Evolutionary conservation across 2,797 vertebrate species (phyloP), one percentile per base, ranked within the genome.

Genomic region (Eutrigla gurnardus): DNA sequence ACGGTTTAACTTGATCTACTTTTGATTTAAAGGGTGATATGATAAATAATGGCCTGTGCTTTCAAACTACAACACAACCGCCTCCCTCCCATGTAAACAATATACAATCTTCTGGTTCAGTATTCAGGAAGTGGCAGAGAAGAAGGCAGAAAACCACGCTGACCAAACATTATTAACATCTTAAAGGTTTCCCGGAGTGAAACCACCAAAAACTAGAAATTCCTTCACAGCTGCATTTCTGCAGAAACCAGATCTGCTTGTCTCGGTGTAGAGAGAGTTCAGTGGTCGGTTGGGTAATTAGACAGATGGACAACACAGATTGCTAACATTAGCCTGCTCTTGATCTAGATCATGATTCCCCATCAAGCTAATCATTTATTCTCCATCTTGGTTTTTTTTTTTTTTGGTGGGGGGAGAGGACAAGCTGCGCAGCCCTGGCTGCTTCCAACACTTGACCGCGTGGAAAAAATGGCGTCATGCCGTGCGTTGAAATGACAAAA

Each of bases 341-440:
- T 93, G 85, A 91, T 93, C 88, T 92, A 91, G 87, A 93, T 93
- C 89, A 89, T 90, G 91, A 90, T 93, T 94, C 81, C 93, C 88
- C 91, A 93, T 93, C 87, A 93, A 88, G 87, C 91, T 92, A 92
- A 93, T 94, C 89, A 90, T 92, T 92, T 90, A 92, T 90, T 91
- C 77, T 88, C 86, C 87, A 89, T 88, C 86, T 85, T 90, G 80
- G 80, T 75, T 25, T 25, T 25, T 25, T 25, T 25, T 25, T 25
- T 87, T 91, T 89, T 91, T 81, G 73, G 83, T 73, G 73, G 60
- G 81, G 71, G 49, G 43, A 64, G 79, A 74, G 82, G 86, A 89
- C 87, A 92, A 89, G 90, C 92, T 92, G 89, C 91, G 89, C 84
- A 78, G 75, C 75, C n/a, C 81, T 86, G 83, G 82, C 85, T 86